Percentiles rank a stretch among this genome's conserved stretches.
These are phyloP conservation scores for Burhinus oedicnemus DNA, from an alignment of 2,113 vertebrate species.

Conservation along the genomic window DNA sequence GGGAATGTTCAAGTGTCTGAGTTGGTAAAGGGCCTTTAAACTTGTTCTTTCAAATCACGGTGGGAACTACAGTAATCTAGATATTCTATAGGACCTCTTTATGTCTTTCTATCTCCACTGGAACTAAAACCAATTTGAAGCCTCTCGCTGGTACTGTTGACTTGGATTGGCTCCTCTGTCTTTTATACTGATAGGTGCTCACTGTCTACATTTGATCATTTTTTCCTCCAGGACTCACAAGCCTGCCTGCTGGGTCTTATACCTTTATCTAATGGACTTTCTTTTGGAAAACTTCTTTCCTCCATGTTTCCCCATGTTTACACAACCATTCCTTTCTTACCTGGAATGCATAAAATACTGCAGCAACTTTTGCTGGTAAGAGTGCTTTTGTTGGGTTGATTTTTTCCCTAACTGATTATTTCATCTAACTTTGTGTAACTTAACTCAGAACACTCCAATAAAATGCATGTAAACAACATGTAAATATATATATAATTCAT, in stretches of 20 bases:
- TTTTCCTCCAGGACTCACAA: neutral
- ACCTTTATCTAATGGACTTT: neutral
- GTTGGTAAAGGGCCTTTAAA: neutral
- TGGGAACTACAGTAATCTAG: neutral
- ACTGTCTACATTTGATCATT: neutral
- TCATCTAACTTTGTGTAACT: neutral
- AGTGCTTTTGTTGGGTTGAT: neutral
- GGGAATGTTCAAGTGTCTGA: neutral
- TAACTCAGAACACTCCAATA: neutral
- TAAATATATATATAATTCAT: neutral
- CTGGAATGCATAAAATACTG: neutral
- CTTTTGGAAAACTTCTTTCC: neutral
- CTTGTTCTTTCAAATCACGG: neutral
- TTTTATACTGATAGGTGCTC: neutral
- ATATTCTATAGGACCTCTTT: neutral
- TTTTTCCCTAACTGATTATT: neutral
- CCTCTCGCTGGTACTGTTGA: fast-evolving
- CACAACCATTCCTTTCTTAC: neutral
- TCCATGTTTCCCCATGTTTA: neutral
- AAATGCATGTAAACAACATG: neutral
- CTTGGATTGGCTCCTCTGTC: neutral
- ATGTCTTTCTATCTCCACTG: neutral
- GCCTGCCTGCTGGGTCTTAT: neutral
- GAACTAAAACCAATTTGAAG: neutral
- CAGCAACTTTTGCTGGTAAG: neutral